phyloP scores from a whole-genome alignment of 2,113 vertebrate species.

The Haemorhous mexicanus region DNA sequence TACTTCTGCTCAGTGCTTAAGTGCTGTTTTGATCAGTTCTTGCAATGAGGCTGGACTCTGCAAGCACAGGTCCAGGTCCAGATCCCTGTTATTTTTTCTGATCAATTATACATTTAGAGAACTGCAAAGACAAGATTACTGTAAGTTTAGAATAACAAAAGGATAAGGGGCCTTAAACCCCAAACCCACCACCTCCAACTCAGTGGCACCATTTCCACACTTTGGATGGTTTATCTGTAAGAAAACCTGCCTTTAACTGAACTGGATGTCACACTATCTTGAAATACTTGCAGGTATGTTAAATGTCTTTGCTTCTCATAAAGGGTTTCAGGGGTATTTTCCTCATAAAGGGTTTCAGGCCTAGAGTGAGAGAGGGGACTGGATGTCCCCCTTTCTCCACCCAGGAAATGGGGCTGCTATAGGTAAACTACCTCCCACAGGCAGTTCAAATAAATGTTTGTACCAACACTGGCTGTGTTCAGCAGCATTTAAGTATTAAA shows the following conservation, averaged over 20 bases:
- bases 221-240: not conserved
- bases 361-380: not conserved
- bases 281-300: not conserved
- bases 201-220: not conserved
- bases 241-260: not conserved
- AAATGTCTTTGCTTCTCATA: not conserved
- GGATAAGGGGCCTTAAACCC: not conserved
- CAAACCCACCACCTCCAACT: not conserved
- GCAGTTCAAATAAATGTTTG: not conserved
- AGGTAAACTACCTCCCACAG: not conserved
- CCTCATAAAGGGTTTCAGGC: not conserved
- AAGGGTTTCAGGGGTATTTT: not conserved
- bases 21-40: not conserved
- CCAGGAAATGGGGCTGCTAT: accelerated
- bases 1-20: not conserved
- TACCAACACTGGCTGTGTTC: not conserved
- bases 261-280: not conserved
- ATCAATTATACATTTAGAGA: not conserved
- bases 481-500: not conserved
- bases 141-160: not conserved
- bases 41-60: not conserved
- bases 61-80: not conserved
- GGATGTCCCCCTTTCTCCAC: not conserved
- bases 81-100: not conserved
- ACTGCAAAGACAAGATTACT: not conserved